Evolutionary conservation across 2,888 invertebrate species (phyloP).

Genomic region (Smittia sp.): DNA sequence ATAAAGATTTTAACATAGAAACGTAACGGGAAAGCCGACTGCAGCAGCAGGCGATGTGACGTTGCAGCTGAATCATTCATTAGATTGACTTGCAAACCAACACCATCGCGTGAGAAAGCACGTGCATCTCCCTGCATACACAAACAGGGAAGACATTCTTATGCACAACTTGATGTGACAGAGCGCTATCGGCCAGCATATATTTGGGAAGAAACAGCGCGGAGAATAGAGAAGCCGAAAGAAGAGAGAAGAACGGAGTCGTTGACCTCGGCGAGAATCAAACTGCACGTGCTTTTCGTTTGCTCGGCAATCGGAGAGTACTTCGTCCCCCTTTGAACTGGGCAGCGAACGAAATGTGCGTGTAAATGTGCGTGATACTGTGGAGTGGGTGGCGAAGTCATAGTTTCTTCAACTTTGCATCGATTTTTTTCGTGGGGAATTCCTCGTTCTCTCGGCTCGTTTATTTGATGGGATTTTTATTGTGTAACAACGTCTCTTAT

Average conservation of each 20-base stretch:
- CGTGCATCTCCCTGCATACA: not conserved
- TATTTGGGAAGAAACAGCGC: not conserved
- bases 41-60: not conserved
- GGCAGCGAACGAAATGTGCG: not conserved
- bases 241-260: not conserved
- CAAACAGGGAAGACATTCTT: slow-evolving; percentile 1
- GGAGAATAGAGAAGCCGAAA: not conserved
- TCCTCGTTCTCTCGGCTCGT: not conserved
- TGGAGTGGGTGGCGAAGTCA: not conserved
- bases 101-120: not conserved
- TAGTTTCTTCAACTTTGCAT: not conserved
- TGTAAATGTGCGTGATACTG: not conserved
- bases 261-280: slow-evolving; percentile 4
- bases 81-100: not conserved
- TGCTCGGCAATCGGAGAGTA: not conserved
- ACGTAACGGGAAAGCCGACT: not conserved
- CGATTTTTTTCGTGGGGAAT: not conserved
- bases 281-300: slow-evolving; percentile 10
- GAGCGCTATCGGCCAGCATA: not conserved
- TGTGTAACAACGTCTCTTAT: not conserved
- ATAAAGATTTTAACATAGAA: not conserved
- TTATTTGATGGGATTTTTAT: slow-evolving; percentile 19
- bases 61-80: not conserved
- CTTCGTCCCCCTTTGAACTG: not conserved
- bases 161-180: not conserved